Percentiles rank a stretch among this genome's conserved stretches.
phyloP scores from a whole-genome alignment of 2,888 invertebrate genomes.

The Callinectes sapidus region DNA sequence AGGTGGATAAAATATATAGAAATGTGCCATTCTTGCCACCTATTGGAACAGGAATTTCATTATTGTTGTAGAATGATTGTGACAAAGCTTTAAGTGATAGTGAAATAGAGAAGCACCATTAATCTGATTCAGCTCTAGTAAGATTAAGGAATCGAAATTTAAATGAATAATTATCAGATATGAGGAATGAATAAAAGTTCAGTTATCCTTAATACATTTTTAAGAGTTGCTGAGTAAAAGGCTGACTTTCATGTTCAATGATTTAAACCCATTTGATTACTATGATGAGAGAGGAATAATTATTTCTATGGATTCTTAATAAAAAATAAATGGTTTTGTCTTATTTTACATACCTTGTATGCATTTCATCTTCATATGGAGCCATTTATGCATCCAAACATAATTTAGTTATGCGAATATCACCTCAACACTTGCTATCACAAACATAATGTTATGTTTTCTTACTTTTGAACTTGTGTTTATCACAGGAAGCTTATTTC shows the following conservation, averaged over 20 bases:
- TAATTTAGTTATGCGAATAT: no score
- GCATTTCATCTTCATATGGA: background rate
- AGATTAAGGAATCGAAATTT: background rate
- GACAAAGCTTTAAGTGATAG: conserved; percentile 17
- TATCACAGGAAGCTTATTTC: no score
- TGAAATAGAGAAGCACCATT: background rate
- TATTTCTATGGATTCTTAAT: conserved; percentile 34
- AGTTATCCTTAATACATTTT: background rate
- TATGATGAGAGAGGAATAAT: conserved; percentile 1
- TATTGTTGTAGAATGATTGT: conserved; percentile 9
- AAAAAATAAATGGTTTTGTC: background rate
- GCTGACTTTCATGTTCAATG: background rate
- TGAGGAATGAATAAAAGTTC: background rate
- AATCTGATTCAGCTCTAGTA: background rate
- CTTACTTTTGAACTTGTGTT: no score
- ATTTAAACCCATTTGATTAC: background rate
- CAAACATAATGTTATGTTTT: no score
- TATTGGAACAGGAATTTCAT: background rate
- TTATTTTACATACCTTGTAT: background rate
- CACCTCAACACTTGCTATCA: no score
- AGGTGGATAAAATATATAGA: no score
- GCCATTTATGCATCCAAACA: no score
- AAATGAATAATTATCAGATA: background rate
- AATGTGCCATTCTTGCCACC: background rate
- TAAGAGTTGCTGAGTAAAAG: background rate